Evolutionary conservation across 2,113 vertebrate genomes (phyloP), one percentile per base, ranked within the genome.

Genomic region (Cebidichthys violaceus): DNA sequence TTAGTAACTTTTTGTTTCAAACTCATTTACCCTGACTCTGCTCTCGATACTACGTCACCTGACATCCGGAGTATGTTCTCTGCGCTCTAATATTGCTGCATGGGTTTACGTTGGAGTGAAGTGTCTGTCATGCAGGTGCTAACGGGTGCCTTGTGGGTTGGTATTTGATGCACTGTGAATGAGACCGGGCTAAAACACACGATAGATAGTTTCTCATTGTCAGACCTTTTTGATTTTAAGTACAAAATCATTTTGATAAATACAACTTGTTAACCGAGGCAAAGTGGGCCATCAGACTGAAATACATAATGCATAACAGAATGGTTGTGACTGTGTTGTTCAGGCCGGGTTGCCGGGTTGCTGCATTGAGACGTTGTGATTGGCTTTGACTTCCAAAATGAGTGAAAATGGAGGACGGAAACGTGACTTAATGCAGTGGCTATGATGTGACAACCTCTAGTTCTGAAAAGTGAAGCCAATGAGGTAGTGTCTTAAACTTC

Each of bases 331-430:
- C 15, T 41, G 18, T 41, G 18, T 20, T 43, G 70, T 71, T 27
- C 0, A 14, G 8, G 22, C 4, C 3, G 2, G n/a, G n/a, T 66
- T 52, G 35, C 62, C n/a, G 50, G 27, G 54, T 47, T 45, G 45
- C 8, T 24, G 72, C 54, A n/a, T 33, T 2, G 45, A 67, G 62
- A 75, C 45, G 24, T 52, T 1, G 15, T 41, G 37, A 81, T 79
- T 64, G 61, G 52, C 50, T 61, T 70, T 45, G 47, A 71, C 52
- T 37, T 33, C 45, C 59, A 70, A 60, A 81, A 82, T 37, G 64
- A 84, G 60, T 22, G 37, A 73, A 64, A 39, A 59, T 0, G 50
- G 60, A 41, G 65, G 68, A 73, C 27, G 29, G 70, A 70, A 64
- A 75, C 65, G 54, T 18, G 22, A 22, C 14, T 33, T 54, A 27